Percentiles rank a stretch among this genome's conserved stretches.
Evolutionary conservation across 2,888 invertebrate genomes (phyloP).

Genomic region (Automeris io): DNA sequence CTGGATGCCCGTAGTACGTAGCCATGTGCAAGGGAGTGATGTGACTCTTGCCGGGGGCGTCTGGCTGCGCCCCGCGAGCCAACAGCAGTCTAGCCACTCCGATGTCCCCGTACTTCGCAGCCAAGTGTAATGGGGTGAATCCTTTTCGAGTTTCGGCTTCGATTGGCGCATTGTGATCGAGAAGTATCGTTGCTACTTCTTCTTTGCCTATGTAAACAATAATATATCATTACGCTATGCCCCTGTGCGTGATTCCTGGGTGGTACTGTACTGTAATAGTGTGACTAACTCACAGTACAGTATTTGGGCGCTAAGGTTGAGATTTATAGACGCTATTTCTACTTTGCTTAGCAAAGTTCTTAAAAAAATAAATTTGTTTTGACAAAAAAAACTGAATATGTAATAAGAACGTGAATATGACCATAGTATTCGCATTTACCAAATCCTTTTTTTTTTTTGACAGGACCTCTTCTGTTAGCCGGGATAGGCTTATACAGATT

Average conservation of each 20-base stretch:
- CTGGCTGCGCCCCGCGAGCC: slow-evolving; percentile 91
- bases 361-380: too few relatives aligned
- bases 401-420: too few relatives aligned
- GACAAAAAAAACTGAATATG: too few relatives aligned
- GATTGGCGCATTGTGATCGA: slow-evolving; percentile 93
- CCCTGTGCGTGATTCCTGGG: too few relatives aligned
- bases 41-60: slow-evolving; percentile 93
- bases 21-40: slow-evolving; percentile 98
- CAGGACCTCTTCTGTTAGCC: too few relatives aligned
- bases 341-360: too few relatives aligned
- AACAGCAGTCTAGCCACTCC: slow-evolving; percentile 91
- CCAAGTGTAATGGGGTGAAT: slow-evolving; percentile 97
- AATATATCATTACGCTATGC: too few relatives aligned
- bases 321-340: too few relatives aligned
- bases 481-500: too few relatives aligned
- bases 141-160: slow-evolving; percentile 96
- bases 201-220: slow-evolving; percentile 80
- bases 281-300: background rate
- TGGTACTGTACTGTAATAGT: slow-evolving; percentile 6
- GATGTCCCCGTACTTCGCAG: slow-evolving; percentile 97
- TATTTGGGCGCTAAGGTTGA: too few relatives aligned
- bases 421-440: too few relatives aligned
- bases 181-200: slow-evolving; percentile 91
- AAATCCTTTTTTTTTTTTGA: too few relatives aligned
- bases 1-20: slow-evolving; percentile 96